These are phyloP conservation scores for Plebejus anna DNA, from an alignment of 2,888 invertebrate genomes.

Conservation along the genomic window DNA sequence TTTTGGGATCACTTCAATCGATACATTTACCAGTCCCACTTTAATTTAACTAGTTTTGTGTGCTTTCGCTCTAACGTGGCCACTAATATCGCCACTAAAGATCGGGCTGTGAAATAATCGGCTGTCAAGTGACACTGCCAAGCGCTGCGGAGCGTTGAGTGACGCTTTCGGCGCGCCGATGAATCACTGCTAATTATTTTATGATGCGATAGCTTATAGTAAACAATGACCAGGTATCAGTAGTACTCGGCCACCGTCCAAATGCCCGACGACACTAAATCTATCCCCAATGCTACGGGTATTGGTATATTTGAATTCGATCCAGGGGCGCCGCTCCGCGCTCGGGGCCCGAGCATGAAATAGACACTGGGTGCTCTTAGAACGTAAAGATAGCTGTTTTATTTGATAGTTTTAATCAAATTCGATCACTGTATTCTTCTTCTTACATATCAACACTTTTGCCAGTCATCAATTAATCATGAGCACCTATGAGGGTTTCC, in stretches of 20 bases:
- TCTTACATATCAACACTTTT: background rate
- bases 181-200: constrained; percentile 75
- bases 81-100: constrained; percentile 64
- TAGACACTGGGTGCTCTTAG: background rate
- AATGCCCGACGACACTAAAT: constrained; percentile 58
- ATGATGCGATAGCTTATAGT: constrained; percentile 48
- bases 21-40: background rate
- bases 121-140: constrained; percentile 74
- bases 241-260: constrained; percentile 57
- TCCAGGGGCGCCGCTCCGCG: background rate
- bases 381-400: too few relatives aligned
- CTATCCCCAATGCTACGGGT: constrained; percentile 54
- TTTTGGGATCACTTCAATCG: too few relatives aligned
- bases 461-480: background rate
- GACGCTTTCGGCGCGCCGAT: constrained; percentile 62
- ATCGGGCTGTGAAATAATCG: constrained; percentile 72
- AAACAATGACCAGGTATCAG: constrained; percentile 32
- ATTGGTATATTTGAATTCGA: background rate
- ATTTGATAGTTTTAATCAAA: too few relatives aligned
- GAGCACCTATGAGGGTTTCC: background rate
- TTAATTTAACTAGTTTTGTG: background rate
- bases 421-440: too few relatives aligned
- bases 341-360: background rate
- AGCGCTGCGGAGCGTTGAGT: constrained; percentile 58
- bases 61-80: constrained; percentile 47